Conservation (phyloP, 2,888 invertebrate species). For the Drosophila engyochracea region DNA sequence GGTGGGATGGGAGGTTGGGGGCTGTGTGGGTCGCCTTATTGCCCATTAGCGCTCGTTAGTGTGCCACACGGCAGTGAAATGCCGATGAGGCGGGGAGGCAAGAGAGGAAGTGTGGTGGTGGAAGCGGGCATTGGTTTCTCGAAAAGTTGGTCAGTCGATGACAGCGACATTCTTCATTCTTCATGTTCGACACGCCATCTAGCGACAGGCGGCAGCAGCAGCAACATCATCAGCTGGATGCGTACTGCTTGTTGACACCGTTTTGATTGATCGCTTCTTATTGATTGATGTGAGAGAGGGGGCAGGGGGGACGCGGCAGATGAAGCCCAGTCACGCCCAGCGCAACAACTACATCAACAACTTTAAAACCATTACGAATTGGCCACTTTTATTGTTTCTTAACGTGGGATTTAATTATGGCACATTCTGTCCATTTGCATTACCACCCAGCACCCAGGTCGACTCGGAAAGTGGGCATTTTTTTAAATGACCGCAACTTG, state of each 20-base stretch:
- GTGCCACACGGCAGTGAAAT: slow-evolving; percentile 1
- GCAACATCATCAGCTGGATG: slow-evolving; percentile 49
- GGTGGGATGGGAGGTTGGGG: background rate
- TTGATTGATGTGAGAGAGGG: slow-evolving; percentile 61
- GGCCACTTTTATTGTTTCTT: slow-evolving; percentile 69
- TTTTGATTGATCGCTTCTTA: slow-evolving; percentile 73
- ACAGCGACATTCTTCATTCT: slow-evolving; percentile 68
- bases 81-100: background rate
- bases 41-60: slow-evolving; percentile 75
- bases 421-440: slow-evolving; percentile 32
- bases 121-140: slow-evolving; percentile 6
- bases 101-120: background rate
- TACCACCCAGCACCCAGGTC: background rate
- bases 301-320: too few relatives aligned
- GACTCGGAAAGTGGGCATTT: background rate
- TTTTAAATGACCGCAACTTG: slow-evolving; percentile 66
- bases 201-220: slow-evolving; percentile 61
- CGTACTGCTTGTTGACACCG: slow-evolving; percentile 62
- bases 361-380: slow-evolving; percentile 66
- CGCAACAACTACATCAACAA: slow-evolving; percentile 5
- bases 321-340: slow-evolving; percentile 7
- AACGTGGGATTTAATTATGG: slow-evolving; percentile 67
- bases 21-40: background rate
- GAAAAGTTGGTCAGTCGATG: slow-evolving; percentile 57
- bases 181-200: slow-evolving; percentile 73